Conservation (phyloP, 2,797 vertebrate species). For the Acanthurus lineatus region DNA sequence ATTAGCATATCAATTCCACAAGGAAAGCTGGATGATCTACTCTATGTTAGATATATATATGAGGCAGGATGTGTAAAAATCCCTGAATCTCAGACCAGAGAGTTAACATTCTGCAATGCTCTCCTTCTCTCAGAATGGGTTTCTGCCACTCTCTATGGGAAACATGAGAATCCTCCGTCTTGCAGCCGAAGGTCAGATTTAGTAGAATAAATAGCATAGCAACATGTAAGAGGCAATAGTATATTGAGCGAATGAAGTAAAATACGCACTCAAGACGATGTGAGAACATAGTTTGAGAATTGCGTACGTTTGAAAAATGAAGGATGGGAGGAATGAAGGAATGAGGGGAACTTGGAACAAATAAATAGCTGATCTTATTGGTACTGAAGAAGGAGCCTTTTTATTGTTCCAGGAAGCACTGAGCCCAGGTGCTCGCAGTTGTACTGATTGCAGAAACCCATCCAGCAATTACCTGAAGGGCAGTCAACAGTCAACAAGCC, state of each 20-base stretch:
- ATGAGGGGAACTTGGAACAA: background rate
- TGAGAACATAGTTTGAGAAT: background rate
- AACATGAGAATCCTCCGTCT: background rate
- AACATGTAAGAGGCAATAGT: background rate
- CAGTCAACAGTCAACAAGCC: too few species aligned
- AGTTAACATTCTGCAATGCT: conserved; percentile 18
- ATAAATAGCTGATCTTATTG: background rate
- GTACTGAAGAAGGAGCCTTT: background rate
- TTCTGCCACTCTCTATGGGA: background rate
- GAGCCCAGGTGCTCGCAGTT: conserved; percentile 17
- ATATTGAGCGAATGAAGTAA: background rate
- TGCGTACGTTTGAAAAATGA: too few species aligned
- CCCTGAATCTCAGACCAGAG: background rate
- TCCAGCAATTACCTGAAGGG: conserved; percentile 20
- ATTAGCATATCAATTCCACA: conserved; percentile 28
- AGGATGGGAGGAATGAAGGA: background rate
- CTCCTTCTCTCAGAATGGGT: conserved; percentile 4
- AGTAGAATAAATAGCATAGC: background rate
- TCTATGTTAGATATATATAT: conserved; percentile 8
- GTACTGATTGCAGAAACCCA: background rate
- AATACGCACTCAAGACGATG: background rate
- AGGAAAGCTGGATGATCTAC: background rate
- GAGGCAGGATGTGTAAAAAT: background rate
- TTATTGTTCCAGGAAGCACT: background rate
- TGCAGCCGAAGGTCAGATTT: background rate